Percentiles rank a stretch among this genome's conserved stretches.
phyloP scores from a whole-genome alignment of 2,113 vertebrate species.

The Ptilorrhoa leucosticta region DNA sequence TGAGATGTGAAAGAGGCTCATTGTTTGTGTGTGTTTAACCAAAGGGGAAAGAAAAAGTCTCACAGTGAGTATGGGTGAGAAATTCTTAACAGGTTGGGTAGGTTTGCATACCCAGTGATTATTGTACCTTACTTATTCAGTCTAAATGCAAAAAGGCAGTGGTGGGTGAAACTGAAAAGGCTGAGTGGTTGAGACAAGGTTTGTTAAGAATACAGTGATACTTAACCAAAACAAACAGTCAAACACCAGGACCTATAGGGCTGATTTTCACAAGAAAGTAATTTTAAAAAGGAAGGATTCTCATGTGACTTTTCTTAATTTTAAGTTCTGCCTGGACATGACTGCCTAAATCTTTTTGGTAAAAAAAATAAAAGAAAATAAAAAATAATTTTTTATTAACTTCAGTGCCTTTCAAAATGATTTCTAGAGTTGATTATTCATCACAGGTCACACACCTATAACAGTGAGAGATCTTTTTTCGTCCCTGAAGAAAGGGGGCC shows the following conservation, averaged over 20 bases:
- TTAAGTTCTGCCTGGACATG: background rate
- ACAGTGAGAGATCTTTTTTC: background rate
- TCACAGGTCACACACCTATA: background rate
- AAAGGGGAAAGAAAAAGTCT: background rate
- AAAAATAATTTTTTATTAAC: background rate
- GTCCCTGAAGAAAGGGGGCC: background rate
- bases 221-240: slow-evolving; percentile 19
- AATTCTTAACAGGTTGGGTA: background rate
- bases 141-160: background rate
- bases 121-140: background rate
- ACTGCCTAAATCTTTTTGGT: background rate
- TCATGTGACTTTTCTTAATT: background rate
- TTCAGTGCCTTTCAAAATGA: background rate
- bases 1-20: background rate
- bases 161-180: background rate
- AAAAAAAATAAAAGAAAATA: background rate
- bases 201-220: background rate
- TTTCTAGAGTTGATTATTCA: background rate
- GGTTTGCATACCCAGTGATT: background rate
- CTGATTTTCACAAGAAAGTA: background rate
- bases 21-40: background rate
- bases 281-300: background rate
- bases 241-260: background rate
- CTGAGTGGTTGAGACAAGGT: background rate
- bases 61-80: fast-evolving